Evolutionary conservation across 2,888 invertebrate genomes (phyloP).

Genomic region (Calameuta idolon): DNA sequence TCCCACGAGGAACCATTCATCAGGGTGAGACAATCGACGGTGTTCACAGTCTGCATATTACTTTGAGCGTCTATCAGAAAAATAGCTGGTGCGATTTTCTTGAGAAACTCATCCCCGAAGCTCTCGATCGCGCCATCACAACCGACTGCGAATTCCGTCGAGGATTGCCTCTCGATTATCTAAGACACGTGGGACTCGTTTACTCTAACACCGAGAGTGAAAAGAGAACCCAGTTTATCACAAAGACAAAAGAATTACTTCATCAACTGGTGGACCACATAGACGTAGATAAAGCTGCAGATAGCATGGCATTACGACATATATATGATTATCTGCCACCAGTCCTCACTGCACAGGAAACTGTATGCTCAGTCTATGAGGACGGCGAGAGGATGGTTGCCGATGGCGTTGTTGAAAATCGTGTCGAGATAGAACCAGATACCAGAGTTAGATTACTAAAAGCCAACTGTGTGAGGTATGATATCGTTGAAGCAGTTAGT

Average conservation of each 20-base stretch:
- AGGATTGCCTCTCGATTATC: slow-evolving; percentile 85
- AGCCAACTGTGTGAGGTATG: slow-evolving; percentile 54
- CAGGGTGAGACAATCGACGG: slow-evolving; percentile 84
- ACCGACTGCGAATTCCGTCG: slow-evolving; percentile 78
- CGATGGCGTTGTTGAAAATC: slow-evolving; percentile 74
- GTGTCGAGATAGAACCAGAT: slow-evolving; percentile 76
- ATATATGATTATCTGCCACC: slow-evolving; percentile 93
- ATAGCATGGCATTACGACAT: slow-evolving; percentile 86
- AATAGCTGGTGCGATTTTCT: slow-evolving; percentile 92
- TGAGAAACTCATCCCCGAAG: slow-evolving; percentile 81
- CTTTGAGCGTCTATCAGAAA: slow-evolving; percentile 91
- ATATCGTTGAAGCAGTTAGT: neutral
- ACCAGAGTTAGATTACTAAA: slow-evolving; percentile 74
- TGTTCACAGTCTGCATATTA: slow-evolving; percentile 93
- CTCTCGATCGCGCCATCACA: slow-evolving; percentile 79
- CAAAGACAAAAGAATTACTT: slow-evolving; percentile 65
- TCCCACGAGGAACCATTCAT: slow-evolving; percentile 90
- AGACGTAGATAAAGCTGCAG: slow-evolving; percentile 81
- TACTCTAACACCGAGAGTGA: slow-evolving; percentile 70
- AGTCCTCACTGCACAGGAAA: slow-evolving; percentile 76
- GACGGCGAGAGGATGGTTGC: slow-evolving; percentile 77
- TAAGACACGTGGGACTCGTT: slow-evolving; percentile 80
- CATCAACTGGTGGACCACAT: slow-evolving; percentile 63
- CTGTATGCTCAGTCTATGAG: slow-evolving; percentile 76
- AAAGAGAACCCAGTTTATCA: slow-evolving; percentile 70